Conservation (phyloP, 2,888 invertebrate genomes). For the Hirtodrosophila duncani region DNA sequence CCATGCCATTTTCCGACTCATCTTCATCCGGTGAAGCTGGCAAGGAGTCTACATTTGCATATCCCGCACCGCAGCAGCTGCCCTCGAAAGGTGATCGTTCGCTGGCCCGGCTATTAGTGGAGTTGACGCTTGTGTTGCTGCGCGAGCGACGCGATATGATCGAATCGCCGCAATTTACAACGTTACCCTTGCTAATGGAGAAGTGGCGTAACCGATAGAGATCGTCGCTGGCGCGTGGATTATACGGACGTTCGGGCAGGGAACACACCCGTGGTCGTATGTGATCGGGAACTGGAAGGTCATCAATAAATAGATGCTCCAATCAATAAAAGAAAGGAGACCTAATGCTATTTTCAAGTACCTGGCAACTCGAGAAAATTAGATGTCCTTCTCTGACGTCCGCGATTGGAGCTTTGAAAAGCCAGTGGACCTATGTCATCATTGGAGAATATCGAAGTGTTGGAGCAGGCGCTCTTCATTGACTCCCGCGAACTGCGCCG, state of each 20-base stretch:
- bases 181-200: slow-evolving; percentile 92
- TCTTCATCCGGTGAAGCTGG: slow-evolving; percentile 87
- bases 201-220: slow-evolving; percentile 90
- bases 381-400: slow-evolving; percentile 88
- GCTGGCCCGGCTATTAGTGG: slow-evolving; percentile 89
- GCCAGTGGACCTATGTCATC: slow-evolving; percentile 90
- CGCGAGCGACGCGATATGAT: slow-evolving; percentile 90
- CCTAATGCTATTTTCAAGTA: slow-evolving; percentile 76
- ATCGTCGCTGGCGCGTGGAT: slow-evolving; percentile 90
- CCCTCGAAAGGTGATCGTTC: slow-evolving; percentile 92
- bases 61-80: slow-evolving; percentile 89
- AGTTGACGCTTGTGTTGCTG: slow-evolving; percentile 92
- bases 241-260: slow-evolving; percentile 91
- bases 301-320: background rate
- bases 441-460: slow-evolving; percentile 83
- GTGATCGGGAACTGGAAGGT: slow-evolving; percentile 87
- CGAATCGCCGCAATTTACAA: slow-evolving; percentile 93
- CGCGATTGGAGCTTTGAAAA: slow-evolving; percentile 87
- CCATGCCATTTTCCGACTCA: slow-evolving; percentile 83
- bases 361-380: slow-evolving; percentile 93
- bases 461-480: slow-evolving; percentile 83
- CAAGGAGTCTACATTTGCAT: slow-evolving; percentile 87
- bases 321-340: background rate
- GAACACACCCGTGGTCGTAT: slow-evolving; percentile 90
- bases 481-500: slow-evolving; percentile 90